Percentiles rank a stretch among this genome's conserved stretches.
phyloP scores from a whole-genome alignment of 2,113 vertebrate species.

The Melanocharis versteri region DNA sequence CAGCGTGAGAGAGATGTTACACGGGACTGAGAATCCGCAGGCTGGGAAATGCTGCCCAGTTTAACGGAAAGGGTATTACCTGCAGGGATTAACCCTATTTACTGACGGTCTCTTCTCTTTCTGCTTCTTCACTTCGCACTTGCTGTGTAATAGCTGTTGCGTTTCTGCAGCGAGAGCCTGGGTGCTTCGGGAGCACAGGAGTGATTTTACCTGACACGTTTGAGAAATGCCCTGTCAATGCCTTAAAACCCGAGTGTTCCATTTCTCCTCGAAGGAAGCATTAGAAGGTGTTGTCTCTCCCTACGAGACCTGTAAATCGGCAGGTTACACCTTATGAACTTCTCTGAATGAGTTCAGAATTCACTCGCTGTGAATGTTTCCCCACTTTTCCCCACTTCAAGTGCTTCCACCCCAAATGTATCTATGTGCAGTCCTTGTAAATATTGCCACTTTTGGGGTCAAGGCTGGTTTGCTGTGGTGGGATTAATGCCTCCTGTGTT shows the following conservation, averaged over 20 bases:
- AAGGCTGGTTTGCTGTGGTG: not conserved
- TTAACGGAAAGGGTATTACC: slow-evolving; percentile 52
- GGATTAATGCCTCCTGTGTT: not conserved
- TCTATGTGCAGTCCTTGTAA: not conserved
- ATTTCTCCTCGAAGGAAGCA: not conserved
- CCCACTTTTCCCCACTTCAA: not conserved
- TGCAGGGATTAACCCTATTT: slow-evolving; percentile 79
- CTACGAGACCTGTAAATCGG: not conserved
- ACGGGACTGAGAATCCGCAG: slow-evolving; percentile 54
- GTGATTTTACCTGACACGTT: not conserved
- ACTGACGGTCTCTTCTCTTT: not conserved
- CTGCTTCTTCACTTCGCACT: slow-evolving; percentile 10
- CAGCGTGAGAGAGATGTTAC: slow-evolving; percentile 35
- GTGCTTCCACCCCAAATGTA: not conserved
- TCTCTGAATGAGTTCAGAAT: not conserved
- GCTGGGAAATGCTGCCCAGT: slow-evolving; percentile 74
- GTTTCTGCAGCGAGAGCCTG: not conserved
- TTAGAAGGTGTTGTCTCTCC: not conserved
- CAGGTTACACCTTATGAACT: not conserved
- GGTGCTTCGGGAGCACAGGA: not conserved
- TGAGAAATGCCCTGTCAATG: not conserved
- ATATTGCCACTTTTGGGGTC: not conserved
- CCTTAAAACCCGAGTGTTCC: not conserved
- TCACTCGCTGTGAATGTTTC: not conserved
- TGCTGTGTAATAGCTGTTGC: not conserved